Evolutionary conservation across 2,113 vertebrate species (phyloP).

Genomic region (Lepidothrix coronata): DNA sequence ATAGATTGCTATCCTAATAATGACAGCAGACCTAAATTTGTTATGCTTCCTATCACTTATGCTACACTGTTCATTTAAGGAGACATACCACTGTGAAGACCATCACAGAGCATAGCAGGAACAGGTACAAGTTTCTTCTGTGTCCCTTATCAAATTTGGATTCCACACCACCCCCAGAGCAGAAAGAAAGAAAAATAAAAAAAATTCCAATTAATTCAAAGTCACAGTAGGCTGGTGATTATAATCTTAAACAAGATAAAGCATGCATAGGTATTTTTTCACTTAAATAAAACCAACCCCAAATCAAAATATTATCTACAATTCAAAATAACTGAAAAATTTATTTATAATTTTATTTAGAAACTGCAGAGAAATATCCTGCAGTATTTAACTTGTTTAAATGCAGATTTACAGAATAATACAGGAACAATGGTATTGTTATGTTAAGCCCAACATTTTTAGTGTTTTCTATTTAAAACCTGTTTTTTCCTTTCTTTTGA

Average conservation of each 20-base stretch:
- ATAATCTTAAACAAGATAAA: background rate
- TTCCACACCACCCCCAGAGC: background rate
- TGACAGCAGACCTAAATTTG: background rate
- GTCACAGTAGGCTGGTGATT: background rate
- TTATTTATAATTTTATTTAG: constrained; percentile 6
- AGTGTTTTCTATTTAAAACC: background rate
- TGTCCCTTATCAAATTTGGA: background rate
- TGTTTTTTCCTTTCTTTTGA: background rate
- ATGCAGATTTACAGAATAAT: constrained; percentile 11
- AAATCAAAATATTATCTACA: background rate
- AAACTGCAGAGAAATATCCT: background rate
- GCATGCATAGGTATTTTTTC: background rate
- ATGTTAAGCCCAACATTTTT: constrained; percentile 4
- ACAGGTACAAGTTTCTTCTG: background rate
- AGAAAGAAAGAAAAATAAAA: background rate
- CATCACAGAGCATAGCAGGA: background rate
- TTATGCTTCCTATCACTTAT: background rate
- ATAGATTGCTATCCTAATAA: background rate
- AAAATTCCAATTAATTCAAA: background rate
- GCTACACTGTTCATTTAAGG: background rate
- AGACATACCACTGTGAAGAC: background rate
- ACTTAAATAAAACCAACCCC: background rate
- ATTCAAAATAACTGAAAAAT: background rate
- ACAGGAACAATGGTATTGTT: background rate
- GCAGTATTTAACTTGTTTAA: background rate